Evolutionary conservation across 2,888 invertebrate genomes (phyloP), one percentile per base, ranked within the genome.

Genomic region (Dromius quadrimaculatus): DNA sequence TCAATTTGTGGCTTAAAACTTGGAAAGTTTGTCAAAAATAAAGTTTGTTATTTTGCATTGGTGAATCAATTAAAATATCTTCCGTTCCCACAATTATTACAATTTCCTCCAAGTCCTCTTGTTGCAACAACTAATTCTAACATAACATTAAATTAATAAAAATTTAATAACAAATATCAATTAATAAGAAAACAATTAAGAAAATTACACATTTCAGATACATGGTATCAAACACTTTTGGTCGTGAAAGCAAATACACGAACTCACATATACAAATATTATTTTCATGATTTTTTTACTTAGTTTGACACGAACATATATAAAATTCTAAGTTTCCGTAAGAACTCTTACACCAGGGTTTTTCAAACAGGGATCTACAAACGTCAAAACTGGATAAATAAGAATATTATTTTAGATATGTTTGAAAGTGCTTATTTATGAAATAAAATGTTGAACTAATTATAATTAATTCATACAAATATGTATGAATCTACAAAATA

Each of bases 151-250:
- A 54, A 50, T 66, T 54, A 66, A 68, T 59, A 59, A 57, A 47
- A 68, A 68, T 50, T 59, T 68, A 68, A 65, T 65, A 65, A 65
- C 65, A 65, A 65, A 50, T 43, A 68, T 28, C 59, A 68, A 68
- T 50, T 65, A 69, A 61, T 69, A 36, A 47, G 61, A 61, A 69
- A 69, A 69, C 57, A 57, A 66, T 66, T 57, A 54, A 38, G 43
- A 69, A 61, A 70, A 61, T 62, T 70, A 70, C 70, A 70, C 70
- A 59, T 59, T 70, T 70, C 62, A 70, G 70, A 70, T 70, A 70
- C 70, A 70, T 47, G 70, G 70, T 70, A 70, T 70, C 70, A 50
- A 70, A 61, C 62, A 17, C 28, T 62, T 34, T 61, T 62, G 70
- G 61, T 70, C 70, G 70, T 62, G 70, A 41, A 47, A 36, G 38